Evolutionary conservation across 2,113 vertebrate species (phyloP).

Genomic region (Indri indri): DNA sequence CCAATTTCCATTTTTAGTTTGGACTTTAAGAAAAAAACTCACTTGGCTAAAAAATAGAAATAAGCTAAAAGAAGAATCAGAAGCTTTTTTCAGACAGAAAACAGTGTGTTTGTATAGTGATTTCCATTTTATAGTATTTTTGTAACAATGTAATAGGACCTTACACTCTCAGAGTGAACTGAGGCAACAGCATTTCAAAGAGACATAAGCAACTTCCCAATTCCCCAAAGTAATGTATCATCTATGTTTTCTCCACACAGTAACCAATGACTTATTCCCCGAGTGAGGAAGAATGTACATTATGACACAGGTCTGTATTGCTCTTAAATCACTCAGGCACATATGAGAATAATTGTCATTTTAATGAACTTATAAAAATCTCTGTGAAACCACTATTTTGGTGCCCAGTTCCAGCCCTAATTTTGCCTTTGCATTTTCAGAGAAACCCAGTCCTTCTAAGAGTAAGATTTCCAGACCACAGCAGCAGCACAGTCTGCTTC

Average conservation of each 20-base stretch:
- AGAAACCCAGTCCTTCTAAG: not conserved
- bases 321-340: not conserved
- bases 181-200: not conserved
- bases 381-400: not conserved
- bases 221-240: not conserved
- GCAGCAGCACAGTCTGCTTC: not conserved
- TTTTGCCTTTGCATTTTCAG: not conserved
- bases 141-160: not conserved
- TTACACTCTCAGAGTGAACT: not conserved
- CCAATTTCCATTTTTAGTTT: not conserved
- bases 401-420: not conserved
- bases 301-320: not conserved
- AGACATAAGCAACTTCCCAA: not conserved
- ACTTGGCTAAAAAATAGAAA: not conserved
- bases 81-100: not conserved
- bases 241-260: not conserved
- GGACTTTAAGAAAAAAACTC: slow-evolving; percentile 16
- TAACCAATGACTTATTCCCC: not conserved
- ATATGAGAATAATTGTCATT: not conserved
- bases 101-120: not conserved
- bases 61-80: not conserved
- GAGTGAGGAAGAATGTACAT: not conserved
- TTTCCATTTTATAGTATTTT: not conserved
- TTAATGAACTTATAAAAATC: slow-evolving; percentile 4
- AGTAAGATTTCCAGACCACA: not conserved